Percentiles rank a stretch among this genome's conserved stretches.
These are phyloP conservation scores for Microctonus hyperodae DNA, from an alignment of 2,888 invertebrate genomes.

Conservation along the genomic window DNA sequence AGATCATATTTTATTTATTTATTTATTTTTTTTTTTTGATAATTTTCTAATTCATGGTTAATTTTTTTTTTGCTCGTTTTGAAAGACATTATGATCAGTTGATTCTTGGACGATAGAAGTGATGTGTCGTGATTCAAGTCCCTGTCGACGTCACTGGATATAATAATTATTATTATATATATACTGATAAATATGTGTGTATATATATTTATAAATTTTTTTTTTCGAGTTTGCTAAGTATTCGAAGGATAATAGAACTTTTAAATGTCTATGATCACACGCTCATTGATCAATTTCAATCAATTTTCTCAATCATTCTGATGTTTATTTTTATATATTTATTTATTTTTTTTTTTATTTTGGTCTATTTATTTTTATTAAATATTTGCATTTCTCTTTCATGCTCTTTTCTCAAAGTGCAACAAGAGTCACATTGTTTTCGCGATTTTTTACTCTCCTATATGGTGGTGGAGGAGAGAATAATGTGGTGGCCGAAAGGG, in stretches of 20 bases:
- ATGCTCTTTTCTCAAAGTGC: constrained; percentile 13
- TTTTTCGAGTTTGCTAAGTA: neutral
- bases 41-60: too few species aligned
- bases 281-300: neutral
- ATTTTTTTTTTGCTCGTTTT: neutral
- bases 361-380: constrained; percentile 19
- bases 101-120: neutral
- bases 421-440: neutral
- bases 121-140: neutral
- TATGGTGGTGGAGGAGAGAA: constrained; percentile 26
- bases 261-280: neutral
- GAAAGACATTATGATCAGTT: neutral
- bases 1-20: too few species aligned
- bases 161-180: too few species aligned
- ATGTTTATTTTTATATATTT: neutral
- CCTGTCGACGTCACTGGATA: neutral
- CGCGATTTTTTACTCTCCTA: constrained; percentile 20
- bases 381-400: neutral
- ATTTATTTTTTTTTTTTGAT: neutral
- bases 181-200: neutral
- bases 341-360: constrained; percentile 27
- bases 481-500: constrained; percentile 17
- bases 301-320: neutral
- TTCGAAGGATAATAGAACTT: neutral
- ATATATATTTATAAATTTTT: neutral